These are phyloP conservation scores for Dicyrtoma fusca DNA, from an alignment of 2,888 invertebrate genomes.

Conservation along the genomic window DNA sequence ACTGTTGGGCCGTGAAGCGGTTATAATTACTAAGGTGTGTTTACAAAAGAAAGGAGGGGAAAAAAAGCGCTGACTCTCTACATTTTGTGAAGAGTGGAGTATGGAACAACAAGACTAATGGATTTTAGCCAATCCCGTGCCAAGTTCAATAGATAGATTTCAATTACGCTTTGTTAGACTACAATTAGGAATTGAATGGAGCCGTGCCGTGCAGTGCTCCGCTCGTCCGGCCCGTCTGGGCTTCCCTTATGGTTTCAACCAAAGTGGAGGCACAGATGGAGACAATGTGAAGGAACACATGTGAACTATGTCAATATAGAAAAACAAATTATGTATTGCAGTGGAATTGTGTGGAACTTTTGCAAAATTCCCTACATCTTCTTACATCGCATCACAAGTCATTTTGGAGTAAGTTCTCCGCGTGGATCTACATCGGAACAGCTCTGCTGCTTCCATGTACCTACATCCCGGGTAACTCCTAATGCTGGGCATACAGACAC, in stretches of 20 bases:
- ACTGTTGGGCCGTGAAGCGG: neutral
- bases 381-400: neutral
- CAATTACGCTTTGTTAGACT: conserved; percentile 16
- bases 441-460: neutral
- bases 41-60: neutral
- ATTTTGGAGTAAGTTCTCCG: neutral
- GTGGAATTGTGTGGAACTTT: neutral
- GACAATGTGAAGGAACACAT: conserved; percentile 14
- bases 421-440: neutral
- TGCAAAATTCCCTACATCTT: neutral
- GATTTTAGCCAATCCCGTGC: conserved; percentile 4
- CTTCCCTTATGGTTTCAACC: neutral
- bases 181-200: conserved; percentile 25
- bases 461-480: no score
- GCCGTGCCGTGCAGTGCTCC: neutral
- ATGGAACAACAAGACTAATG: neutral
- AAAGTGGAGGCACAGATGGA: conserved; percentile 14
- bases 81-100: no score
- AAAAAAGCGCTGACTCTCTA: no score
- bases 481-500: no score
- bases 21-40: neutral
- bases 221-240: no score
- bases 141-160: conserved; percentile 27
- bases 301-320: conserved; percentile 5
- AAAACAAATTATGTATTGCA: neutral